These are phyloP conservation scores for Eucidaris tribuloides DNA, from an alignment of 35 echinoderm and acorn worm species.

Conservation along the genomic window DNA sequence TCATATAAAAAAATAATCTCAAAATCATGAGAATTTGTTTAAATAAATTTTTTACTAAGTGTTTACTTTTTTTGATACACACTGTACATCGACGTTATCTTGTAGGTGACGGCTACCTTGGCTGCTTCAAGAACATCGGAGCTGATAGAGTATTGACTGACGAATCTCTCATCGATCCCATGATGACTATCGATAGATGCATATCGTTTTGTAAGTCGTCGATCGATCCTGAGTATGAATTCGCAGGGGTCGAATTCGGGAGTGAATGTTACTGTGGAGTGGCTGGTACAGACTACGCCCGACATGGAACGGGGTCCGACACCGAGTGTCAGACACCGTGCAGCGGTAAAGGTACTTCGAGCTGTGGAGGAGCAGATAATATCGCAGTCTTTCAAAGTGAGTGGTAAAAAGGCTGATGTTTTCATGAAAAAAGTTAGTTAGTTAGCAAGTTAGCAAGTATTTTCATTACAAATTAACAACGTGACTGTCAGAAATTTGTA, in stretches of 20 bases:
- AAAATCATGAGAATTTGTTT: no score
- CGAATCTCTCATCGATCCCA: not conserved
- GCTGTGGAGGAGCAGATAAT: not conserved
- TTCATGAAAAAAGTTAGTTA: no score
- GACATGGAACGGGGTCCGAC: not conserved
- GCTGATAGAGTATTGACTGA: not conserved
- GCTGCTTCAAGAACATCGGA: not conserved
- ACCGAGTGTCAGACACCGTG: not conserved
- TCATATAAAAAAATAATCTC: no score
- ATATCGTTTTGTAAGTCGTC: not conserved
- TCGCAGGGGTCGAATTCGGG: not conserved
- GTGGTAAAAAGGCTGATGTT: no score
- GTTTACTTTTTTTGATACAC: no score
- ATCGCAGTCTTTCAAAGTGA: not conserved
- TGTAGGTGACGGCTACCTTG: not conserved
- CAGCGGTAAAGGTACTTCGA: not conserved
- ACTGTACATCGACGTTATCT: no score
- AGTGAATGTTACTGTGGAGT: not conserved
- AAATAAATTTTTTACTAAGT: no score
- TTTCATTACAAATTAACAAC: no score
- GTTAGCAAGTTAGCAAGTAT: no score
- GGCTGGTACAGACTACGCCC: not conserved
- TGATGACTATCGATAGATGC: not conserved
- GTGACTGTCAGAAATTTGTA: no score
- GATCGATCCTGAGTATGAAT: not conserved